Evolutionary conservation across 2,888 invertebrate species (phyloP).

Genomic region (Chrysomela aeneicollis): DNA sequence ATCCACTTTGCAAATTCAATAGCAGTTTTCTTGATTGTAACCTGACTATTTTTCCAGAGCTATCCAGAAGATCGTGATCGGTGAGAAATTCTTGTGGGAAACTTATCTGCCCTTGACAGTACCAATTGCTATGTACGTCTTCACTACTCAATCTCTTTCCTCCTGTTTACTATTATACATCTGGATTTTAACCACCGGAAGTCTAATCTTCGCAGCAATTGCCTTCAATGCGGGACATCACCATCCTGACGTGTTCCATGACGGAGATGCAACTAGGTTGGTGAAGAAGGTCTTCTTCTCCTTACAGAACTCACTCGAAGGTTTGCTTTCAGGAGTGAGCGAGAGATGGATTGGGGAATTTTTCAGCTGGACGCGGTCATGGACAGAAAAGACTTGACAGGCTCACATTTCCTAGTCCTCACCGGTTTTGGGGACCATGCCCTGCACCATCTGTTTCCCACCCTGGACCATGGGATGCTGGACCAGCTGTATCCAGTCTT

Average conservation of each 20-base stretch:
- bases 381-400: constrained; percentile 74
- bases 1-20: too few species aligned
- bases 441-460: constrained; percentile 84
- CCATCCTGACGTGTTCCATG: constrained; percentile 81
- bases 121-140: constrained; percentile 60
- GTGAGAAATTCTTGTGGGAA: constrained; percentile 34
- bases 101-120: constrained; percentile 60
- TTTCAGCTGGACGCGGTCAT: constrained; percentile 79
- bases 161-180: constrained; percentile 66
- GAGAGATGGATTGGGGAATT: constrained; percentile 77
- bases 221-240: constrained; percentile 81
- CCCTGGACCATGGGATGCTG: constrained; percentile 79
- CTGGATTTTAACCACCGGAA: constrained; percentile 68
- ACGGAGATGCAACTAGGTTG: constrained; percentile 76
- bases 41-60: constrained; percentile 50
- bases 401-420: constrained; percentile 72
- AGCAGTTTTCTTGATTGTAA: too few species aligned
- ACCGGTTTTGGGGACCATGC: constrained; percentile 82
- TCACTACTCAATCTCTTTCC: constrained; percentile 52
- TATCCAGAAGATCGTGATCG: constrained; percentile 23
- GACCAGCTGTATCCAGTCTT: constrained; percentile 72
- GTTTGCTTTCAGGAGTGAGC: constrained; percentile 54
- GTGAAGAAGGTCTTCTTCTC: neutral
- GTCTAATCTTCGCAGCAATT: constrained; percentile 70
- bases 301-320: too few species aligned